Evolutionary conservation across 2,113 vertebrate species (phyloP), one percentile per base, ranked within the genome.

Genomic region (Cavia porcellus): DNA sequence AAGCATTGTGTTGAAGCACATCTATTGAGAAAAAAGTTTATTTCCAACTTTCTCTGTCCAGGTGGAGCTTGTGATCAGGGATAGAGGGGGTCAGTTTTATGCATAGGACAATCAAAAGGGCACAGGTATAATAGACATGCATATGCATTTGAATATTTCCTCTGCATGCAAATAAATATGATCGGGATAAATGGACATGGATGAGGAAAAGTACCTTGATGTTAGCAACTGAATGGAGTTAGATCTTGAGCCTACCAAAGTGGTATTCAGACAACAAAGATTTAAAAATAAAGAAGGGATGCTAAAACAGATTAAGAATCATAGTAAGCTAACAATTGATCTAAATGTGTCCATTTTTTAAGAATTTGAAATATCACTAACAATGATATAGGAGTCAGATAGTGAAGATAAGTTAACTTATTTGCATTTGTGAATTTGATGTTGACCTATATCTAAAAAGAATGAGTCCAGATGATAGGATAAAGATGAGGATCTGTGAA

Each of bases 1-100:
- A 52, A 95, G 90, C 38, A 72, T n/a, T 45, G 42, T 77, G 38
- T 90, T 96, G 55, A 88, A 94, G 30, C 38, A 14, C 38, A 8
- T 57, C 38, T 95, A 72, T 86, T 82, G 79, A 85, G 52, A 80
- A 80, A 84, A 89, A 83, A 79, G 6, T 59, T 38, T 38, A 47
- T 90, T 97, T 92, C 52, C n/a, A 42, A 42, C 61, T 86, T 52
- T 30, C n/a, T 90, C 3, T 72, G 42, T 70, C 75, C 50, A 20
- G 47, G 25, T 59, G 82, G 57, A 80, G 17, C n/a, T 95, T 82
- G 2, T 89, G n/a, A 95, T 72, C 89, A 92, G 68, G 15, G 11
- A 61, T 7, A 86, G 28, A 77, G 13, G 32, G n/a, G 32, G 93
- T 91, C 24, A 9, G 9, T 50, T 86, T 93, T 12, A 45, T 50